Percentiles rank a stretch among this genome's conserved stretches.
These are phyloP conservation scores for Perithous albicinctus DNA, from an alignment of 2,888 invertebrate genomes.

Conservation along the genomic window DNA sequence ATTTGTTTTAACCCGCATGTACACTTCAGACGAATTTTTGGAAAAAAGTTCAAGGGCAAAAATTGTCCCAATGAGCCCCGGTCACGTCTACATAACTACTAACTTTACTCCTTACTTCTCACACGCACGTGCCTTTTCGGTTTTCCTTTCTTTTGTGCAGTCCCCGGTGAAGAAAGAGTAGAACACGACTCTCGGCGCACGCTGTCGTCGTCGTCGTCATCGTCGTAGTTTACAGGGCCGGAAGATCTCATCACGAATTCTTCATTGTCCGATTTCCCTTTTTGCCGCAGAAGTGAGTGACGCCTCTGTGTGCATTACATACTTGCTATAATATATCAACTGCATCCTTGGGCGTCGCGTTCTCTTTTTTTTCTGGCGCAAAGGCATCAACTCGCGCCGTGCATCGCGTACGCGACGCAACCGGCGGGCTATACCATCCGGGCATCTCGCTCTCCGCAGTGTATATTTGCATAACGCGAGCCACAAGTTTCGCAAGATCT, in stretches of 20 bases:
- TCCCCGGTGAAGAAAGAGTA: not conserved
- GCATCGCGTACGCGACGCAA: conserved; percentile 46
- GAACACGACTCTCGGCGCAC: not conserved
- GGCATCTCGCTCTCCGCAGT: conserved; percentile 19
- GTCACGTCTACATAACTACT: too few species aligned
- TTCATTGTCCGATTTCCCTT: conserved; percentile 61
- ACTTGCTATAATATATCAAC: conserved; percentile 10
- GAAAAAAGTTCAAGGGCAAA: too few species aligned
- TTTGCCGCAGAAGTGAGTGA: not conserved
- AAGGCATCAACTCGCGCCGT: not conserved
- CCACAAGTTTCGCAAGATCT: conserved; percentile 64
- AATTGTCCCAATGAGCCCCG: too few species aligned
- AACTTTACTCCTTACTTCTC: conserved; percentile 31
- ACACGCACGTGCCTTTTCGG: conserved; percentile 5
- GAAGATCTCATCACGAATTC: conserved; percentile 57
- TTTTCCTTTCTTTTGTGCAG: not conserved
- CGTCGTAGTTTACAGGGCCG: conserved; percentile 30
- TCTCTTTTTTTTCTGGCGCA: conserved; percentile 20
- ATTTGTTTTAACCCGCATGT: too few species aligned
- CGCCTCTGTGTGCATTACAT: conserved; percentile 20
- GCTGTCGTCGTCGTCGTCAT: conserved; percentile 8
- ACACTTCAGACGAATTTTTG: too few species aligned
- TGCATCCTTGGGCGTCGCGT: conserved; percentile 2
- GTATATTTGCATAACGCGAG: conserved; percentile 64
- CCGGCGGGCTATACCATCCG: conserved; percentile 40